Conservation (phyloP, 1,140 invertebrate genomes). For the Gerris buenoi region DNA sequence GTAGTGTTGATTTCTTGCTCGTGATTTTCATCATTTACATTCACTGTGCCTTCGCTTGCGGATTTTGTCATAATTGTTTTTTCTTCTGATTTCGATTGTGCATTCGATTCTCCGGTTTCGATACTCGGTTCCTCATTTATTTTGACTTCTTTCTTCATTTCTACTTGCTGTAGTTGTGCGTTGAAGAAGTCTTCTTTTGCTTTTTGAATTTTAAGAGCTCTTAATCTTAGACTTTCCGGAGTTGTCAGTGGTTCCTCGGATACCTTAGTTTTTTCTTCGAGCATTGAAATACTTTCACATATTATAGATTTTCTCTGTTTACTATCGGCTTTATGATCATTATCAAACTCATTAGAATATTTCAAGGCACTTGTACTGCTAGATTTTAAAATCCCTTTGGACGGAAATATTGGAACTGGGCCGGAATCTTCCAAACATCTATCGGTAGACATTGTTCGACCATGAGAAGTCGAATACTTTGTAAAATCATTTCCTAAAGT, state of each 20-base stretch:
- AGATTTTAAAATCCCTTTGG: background rate
- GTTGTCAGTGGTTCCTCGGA: background rate
- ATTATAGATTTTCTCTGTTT: background rate
- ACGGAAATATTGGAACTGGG: too few species aligned
- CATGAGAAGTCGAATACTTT: background rate
- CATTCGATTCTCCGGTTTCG: background rate
- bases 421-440: background rate
- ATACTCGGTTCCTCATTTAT: background rate
- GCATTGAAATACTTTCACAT: background rate
- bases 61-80: background rate
- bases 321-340: background rate
- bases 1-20: background rate
- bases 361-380: background rate
- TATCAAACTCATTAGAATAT: background rate
- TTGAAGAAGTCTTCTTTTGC: slow-evolving; percentile 2
- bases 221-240: background rate
- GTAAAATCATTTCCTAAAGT: background rate
- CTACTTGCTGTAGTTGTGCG: background rate
- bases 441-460: background rate
- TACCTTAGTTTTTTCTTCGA: background rate
- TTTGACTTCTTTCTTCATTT: background rate
- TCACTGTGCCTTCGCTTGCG: background rate
- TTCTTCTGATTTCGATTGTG: too few species aligned
- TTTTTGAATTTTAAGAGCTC: background rate
- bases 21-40: background rate